Evolutionary conservation across 2,888 invertebrate genomes (phyloP).

Genomic region (Gasteruption jaculator): DNA sequence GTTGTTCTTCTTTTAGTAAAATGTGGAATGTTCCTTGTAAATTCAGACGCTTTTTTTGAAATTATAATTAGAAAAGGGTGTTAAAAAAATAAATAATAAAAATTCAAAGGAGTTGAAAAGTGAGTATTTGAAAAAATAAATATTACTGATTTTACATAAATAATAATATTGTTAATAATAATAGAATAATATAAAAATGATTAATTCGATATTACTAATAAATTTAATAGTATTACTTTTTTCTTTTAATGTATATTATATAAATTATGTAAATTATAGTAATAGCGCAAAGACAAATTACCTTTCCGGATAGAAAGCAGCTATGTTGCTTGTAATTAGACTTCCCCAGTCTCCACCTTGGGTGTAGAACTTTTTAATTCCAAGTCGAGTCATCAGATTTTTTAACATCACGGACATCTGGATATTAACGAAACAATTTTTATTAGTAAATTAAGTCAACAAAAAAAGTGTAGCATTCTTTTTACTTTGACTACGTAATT

Average conservation of each 20-base stretch:
- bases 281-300: constrained; percentile 19
- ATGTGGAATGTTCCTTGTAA: too few species aligned
- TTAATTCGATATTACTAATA: too few species aligned
- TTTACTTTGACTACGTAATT: background rate
- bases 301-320: constrained; percentile 53
- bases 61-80: too few species aligned
- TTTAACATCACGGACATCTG: constrained; percentile 51
- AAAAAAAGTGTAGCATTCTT: background rate
- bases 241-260: background rate
- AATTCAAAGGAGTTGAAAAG: too few species aligned
- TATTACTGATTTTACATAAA: too few species aligned
- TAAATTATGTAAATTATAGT: background rate
- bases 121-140: too few species aligned
- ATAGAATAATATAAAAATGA: too few species aligned
- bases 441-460: background rate
- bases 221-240: too few species aligned
- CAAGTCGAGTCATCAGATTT: constrained; percentile 58
- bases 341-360: constrained; percentile 67
- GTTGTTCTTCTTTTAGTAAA: constrained; percentile 4
- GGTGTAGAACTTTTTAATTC: constrained; percentile 54
- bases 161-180: too few species aligned
- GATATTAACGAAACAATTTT: too few species aligned
- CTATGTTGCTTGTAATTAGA: constrained; percentile 51
- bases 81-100: background rate
- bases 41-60: too few species aligned